Evolutionary conservation across 2,797 vertebrate species (phyloP), one percentile per base, ranked within the genome.

Genomic region (Clamator glandarius): DNA sequence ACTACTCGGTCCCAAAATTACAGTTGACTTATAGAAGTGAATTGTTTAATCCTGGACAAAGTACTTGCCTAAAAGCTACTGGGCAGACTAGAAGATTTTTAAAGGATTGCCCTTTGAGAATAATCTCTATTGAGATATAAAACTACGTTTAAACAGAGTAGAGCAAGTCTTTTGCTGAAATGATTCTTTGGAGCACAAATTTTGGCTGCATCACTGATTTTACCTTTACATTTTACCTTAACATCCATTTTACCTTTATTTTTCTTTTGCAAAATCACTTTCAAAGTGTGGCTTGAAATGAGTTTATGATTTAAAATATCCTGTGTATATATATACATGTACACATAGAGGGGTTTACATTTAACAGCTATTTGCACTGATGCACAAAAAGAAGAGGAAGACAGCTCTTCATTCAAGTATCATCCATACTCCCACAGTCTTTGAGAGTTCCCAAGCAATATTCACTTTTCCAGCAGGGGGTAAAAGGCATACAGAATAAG

Each of bases 251-350:
- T 39, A 39, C 39, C 39, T 36, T 33, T n/a, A 44, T 42, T 59
- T 80, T 18, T 41, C n/a, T 67, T 76, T 42, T 39, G 7, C 6
- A 74, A 70, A 93, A 83, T 67, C 1, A 5, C 39, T 72, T 64
- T 39, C 19, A 39, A 84, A 77, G 13, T 55, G 46, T 67, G 21
- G 11, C 19, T 76, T 52, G 20, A 64, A 92, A 41, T 35, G 28
- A 55, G 1, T 54, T 63, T 70, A 42, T 31, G 4, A 58, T 85
- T 88, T 57, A 26, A 87, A 84, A 82, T 26, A 74, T 6, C 9
- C 26, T 9, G 3, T 44, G 6, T 54, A 51, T 2, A 0, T 18
- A 36, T 55, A 3, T 33, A 23, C 2, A 1, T 5, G 29, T 33
- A 58, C 28, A 29, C 55, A 66, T 8, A 51, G 23, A n/a, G 39